Conservation (phyloP, 2,888 invertebrate species). For the Ypsolopha scabrella region DNA sequence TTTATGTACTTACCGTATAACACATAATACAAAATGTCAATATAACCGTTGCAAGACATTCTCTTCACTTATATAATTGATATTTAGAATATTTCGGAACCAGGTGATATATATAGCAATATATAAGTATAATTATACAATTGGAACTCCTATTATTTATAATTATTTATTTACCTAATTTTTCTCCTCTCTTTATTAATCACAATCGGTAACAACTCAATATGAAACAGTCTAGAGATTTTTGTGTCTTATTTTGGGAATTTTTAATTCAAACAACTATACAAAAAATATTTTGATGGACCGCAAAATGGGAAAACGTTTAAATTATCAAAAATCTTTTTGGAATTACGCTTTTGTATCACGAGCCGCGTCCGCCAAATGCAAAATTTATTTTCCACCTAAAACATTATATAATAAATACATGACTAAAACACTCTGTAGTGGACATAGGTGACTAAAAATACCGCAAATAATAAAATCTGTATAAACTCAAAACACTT, state of each 20-base stretch:
- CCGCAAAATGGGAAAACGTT: background rate
- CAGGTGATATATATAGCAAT: conserved; percentile 30
- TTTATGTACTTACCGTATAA: no score
- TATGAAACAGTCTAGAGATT: conserved; percentile 46
- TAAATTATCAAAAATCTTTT: background rate
- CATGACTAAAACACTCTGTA: conserved; percentile 26
- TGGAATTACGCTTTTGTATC: background rate
- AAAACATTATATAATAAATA: conserved; percentile 33
- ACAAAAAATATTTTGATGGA: conserved; percentile 10
- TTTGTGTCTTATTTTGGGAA: conserved; percentile 13
- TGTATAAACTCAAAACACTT: background rate
- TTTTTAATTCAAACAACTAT: conserved; percentile 7
- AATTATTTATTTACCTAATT: conserved; percentile 53
- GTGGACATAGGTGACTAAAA: conserved; percentile 17
- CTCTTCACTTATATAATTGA: conserved; percentile 29
- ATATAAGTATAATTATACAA: conserved; percentile 65
- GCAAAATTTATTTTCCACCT: conserved; percentile 16
- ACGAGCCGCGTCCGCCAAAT: conserved; percentile 16
- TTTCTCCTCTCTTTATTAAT: conserved; percentile 44
- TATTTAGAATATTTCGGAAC: conserved; percentile 10
- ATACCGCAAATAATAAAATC: conserved; percentile 9
- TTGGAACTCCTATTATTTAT: conserved; percentile 70
- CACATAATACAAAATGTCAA: no score
- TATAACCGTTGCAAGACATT: conserved; percentile 16
- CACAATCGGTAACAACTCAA: conserved; percentile 63